Conservation (phyloP, 2,888 invertebrate genomes). For the Gisinianus flammeolus region DNA sequence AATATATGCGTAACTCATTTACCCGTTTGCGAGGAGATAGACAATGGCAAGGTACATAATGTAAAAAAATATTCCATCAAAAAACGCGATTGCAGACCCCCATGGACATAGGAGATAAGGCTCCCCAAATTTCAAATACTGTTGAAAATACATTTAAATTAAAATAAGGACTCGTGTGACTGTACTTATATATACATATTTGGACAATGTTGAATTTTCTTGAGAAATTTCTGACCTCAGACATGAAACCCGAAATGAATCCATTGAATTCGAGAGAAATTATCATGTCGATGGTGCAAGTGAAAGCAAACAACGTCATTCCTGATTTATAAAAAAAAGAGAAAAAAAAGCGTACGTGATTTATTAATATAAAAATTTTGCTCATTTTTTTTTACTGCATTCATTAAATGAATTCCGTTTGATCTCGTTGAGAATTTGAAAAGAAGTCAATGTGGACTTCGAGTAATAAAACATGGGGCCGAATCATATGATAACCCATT, state of each 20-base stretch:
- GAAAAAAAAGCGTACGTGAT: background rate
- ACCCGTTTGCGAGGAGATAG: constrained; percentile 54
- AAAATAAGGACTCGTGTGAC: too few relatives aligned
- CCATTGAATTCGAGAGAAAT: constrained; percentile 56
- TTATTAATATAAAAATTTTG: too few relatives aligned
- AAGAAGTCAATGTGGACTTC: too few relatives aligned
- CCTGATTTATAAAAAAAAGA: constrained; percentile 38
- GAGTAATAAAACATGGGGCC: too few relatives aligned
- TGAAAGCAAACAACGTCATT: constrained; percentile 53
- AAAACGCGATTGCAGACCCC: constrained; percentile 55
- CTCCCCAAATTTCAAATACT: constrained; percentile 55
- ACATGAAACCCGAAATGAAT: constrained; percentile 55
- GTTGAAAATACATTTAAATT: background rate
- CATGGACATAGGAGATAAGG: constrained; percentile 54
- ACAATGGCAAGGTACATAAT: constrained; percentile 55
- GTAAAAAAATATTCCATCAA: constrained; percentile 56
- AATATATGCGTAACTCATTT: background rate
- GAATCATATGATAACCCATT: too few relatives aligned
- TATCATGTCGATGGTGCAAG: constrained; percentile 56
- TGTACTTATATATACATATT: too few relatives aligned
- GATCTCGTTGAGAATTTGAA: too few relatives aligned
- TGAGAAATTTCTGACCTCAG: constrained; percentile 35
- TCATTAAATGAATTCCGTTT: too few relatives aligned
- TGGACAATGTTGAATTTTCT: background rate
- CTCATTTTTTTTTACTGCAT: too few relatives aligned